A percentile compares a stretch with the other conserved stretches of the same genome.
Conservation (phyloP, 2,888 invertebrate species). For the Plusia festucae region DNA sequence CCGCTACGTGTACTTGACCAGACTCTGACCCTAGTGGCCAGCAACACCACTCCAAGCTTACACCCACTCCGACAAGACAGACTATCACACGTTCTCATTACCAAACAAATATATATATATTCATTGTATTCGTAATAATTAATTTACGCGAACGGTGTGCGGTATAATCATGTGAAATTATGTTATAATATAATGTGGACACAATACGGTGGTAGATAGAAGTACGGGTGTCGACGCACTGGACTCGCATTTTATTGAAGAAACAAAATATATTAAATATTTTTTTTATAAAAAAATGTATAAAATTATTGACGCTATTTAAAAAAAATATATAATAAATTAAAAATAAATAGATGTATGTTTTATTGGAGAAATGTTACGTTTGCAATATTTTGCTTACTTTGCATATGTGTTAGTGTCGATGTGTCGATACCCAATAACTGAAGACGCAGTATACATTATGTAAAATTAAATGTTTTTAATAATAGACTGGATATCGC, state of each 20-base stretch:
- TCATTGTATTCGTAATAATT: constrained; percentile 44
- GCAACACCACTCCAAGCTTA: not conserved
- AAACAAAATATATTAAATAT: constrained; percentile 10
- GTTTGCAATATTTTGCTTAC: constrained; percentile 20
- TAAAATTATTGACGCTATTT: constrained; percentile 43
- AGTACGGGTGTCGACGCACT: constrained; percentile 49
- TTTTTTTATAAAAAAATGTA: constrained; percentile 23
- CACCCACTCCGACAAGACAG: constrained; percentile 25
- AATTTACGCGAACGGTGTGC: constrained; percentile 49
- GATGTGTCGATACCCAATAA: constrained; percentile 49
- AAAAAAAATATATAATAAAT: constrained; percentile 34
- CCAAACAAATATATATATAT: constrained; percentile 49
- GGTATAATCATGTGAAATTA: constrained; percentile 48
- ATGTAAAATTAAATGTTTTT: constrained; percentile 59
- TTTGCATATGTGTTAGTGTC: constrained; percentile 35
- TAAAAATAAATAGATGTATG: constrained; percentile 17
- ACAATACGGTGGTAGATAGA: constrained; percentile 54
- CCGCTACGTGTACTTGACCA: constrained; percentile 46
- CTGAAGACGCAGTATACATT: constrained; percentile 49
- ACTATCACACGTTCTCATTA: constrained; percentile 49
- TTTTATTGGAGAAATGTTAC: constrained; percentile 24
- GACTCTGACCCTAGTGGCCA: constrained; percentile 31
- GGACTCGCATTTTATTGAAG: constrained; percentile 19
- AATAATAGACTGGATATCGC: constrained; percentile 68
- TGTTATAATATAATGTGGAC: constrained; percentile 42